Conservation (phyloP, 1,140 invertebrate genomes). For the Bombus superbus region DNA sequence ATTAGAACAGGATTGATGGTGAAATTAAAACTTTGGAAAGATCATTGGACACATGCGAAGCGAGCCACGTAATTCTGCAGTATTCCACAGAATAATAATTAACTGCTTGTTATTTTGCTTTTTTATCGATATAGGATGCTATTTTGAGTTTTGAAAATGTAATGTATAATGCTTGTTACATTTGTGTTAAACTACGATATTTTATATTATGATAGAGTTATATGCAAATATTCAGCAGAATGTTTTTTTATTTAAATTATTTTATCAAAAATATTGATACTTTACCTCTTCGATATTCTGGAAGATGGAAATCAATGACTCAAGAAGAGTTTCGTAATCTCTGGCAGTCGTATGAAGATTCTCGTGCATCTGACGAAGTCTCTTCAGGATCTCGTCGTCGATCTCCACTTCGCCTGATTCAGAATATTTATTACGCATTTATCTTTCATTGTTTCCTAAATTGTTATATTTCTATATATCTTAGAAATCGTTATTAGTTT, state of each 20-base stretch:
- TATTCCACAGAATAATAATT: background rate
- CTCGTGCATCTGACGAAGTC: slow-evolving; percentile 86
- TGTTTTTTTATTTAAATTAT: no score
- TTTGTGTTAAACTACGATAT: no score
- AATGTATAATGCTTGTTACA: no score
- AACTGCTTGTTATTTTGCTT: background rate
- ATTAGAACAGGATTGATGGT: background rate
- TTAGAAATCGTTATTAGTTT: background rate
- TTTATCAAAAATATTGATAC: background rate
- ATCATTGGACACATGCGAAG: no score
- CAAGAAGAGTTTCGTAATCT: slow-evolving; percentile 89
- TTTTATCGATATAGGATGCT: no score
- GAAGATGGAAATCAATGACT: slow-evolving; percentile 89
- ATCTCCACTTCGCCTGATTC: slow-evolving; percentile 64
- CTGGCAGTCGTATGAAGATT: slow-evolving; percentile 87
- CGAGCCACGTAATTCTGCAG: no score
- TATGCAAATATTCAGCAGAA: no score
- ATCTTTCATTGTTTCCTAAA: no score
- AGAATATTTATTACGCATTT: background rate
- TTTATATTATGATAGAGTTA: no score
- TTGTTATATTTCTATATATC: background rate
- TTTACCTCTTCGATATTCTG: slow-evolving; percentile 87
- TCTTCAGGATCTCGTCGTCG: slow-evolving; percentile 84
- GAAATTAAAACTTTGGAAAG: no score
- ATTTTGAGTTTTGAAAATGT: background rate